phyloP scores from a whole-genome alignment of 2,797 vertebrate species.

The Pygocentrus nattereri region DNA sequence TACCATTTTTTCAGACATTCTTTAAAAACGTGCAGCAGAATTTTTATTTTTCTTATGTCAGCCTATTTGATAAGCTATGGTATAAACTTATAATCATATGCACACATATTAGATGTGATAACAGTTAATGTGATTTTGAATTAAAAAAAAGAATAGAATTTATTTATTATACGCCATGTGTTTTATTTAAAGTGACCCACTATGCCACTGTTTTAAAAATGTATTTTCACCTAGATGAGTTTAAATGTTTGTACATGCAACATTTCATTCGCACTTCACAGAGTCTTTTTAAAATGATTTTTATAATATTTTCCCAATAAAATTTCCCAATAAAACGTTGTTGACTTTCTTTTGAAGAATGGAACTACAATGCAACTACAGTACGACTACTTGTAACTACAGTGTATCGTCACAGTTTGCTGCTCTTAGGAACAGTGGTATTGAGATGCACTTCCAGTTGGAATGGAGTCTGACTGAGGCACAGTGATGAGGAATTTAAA shows the following conservation, averaged over 20 bases:
- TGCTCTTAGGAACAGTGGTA: constrained; percentile 21
- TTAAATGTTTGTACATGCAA: constrained; percentile 18
- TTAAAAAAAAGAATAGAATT: constrained; percentile 55
- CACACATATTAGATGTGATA: neutral
- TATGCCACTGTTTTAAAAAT: constrained; percentile 2
- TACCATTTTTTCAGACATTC: constrained; percentile 20
- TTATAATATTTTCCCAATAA: constrained; percentile 26
- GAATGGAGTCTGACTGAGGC: constrained; percentile 41
- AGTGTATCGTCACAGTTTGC: constrained; percentile 14
- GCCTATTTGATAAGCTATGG: constrained; percentile 30
- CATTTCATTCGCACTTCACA: neutral
- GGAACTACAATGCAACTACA: too few species aligned
- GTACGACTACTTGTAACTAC: neutral
- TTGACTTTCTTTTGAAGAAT: neutral
- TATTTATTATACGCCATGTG: constrained; percentile 64
- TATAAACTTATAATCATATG: constrained; percentile 12
- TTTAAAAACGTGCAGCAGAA: constrained; percentile 44
- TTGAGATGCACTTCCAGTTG: constrained; percentile 18
- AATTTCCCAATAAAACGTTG: constrained; percentile 13
- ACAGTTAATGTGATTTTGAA: neutral
- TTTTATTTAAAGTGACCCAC: constrained; percentile 19
- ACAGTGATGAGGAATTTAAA: constrained; percentile 63
- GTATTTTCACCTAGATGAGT: neutral
- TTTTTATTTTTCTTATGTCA: neutral
- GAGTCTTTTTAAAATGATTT: neutral